These are phyloP conservation scores for Tichodroma muraria DNA, from an alignment of 2,113 vertebrate genomes.

Conservation along the genomic window DNA sequence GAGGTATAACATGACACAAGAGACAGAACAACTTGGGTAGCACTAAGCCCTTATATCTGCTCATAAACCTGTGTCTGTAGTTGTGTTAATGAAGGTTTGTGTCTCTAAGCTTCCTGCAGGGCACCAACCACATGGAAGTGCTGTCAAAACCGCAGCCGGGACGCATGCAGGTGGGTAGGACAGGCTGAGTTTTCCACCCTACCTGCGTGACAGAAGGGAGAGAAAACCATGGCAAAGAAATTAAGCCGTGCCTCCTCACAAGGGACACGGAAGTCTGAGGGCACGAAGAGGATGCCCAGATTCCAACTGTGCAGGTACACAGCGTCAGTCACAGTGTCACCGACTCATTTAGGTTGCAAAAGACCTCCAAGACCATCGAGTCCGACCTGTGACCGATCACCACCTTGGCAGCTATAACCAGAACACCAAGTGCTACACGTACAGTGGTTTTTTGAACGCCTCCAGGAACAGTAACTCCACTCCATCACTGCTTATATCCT, in stretches of 20 bases:
- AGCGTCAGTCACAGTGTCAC: neutral
- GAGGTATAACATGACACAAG: rapidly evolving
- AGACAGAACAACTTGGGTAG: neutral
- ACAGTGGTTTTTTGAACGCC: neutral
- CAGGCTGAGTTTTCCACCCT: neutral
- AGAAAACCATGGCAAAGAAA: neutral
- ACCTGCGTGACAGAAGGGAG: rapidly evolving
- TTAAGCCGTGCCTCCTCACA: rapidly evolving
- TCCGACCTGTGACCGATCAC: neutral
- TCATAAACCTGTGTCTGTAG: neutral
- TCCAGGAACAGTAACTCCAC: neutral
- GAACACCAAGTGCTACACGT: neutral
- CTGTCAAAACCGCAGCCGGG: rapidly evolving
- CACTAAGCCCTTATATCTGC: neutral
- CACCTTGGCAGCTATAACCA: too few species aligned
- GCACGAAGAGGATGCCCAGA: rapidly evolving
- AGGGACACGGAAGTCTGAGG: rapidly evolving
- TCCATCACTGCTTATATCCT: rapidly evolving
- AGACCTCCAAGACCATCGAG: neutral
- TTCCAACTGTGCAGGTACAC: rapidly evolving
- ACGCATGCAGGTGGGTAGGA: neutral
- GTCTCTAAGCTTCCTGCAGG: neutral
- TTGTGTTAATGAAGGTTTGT: rapidly evolving
- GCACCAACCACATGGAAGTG: rapidly evolving
- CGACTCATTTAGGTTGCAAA: neutral